A percentile compares a stretch with the other conserved stretches of the same genome.
Conservation (phyloP, 2,113 vertebrate genomes). For the Acanthochromis polyacanthus region DNA sequence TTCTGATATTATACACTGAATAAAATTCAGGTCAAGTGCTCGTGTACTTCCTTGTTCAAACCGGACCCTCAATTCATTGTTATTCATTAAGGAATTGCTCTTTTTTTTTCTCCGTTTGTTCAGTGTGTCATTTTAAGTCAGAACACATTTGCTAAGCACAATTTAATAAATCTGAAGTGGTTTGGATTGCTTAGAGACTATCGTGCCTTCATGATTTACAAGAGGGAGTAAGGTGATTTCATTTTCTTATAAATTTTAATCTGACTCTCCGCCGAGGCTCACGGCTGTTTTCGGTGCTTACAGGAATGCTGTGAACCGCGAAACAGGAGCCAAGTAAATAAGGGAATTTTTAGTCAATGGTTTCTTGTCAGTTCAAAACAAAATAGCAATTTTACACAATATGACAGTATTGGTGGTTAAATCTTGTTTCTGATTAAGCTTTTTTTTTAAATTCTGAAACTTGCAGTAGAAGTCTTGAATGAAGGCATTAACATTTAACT, state of each 20-base stretch:
- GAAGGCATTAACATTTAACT: too few species aligned
- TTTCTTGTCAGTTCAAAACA: too few species aligned
- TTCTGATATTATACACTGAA: constrained; percentile 13
- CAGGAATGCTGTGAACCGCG: not conserved
- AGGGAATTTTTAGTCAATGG: too few species aligned
- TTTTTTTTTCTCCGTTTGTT: constrained; percentile 6
- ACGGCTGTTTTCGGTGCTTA: constrained; percentile 15
- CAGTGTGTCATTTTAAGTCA: constrained; percentile 11
- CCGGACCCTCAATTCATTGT: constrained; percentile 21
- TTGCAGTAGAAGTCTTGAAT: too few species aligned
- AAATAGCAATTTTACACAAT: too few species aligned
- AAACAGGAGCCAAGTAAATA: not conserved
- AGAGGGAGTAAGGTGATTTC: constrained; percentile 44
- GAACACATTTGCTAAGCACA: not conserved
- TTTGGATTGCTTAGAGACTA: constrained; percentile 44
- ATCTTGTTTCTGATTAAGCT: too few species aligned
- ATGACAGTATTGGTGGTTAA: too few species aligned
- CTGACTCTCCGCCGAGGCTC: constrained; percentile 6
- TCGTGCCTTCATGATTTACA: constrained; percentile 36
- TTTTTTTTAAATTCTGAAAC: too few species aligned
- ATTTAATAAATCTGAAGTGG: constrained; percentile 45
- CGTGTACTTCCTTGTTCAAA: constrained; percentile 37
- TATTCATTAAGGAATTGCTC: constrained; percentile 24
- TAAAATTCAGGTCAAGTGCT: constrained; percentile 33
- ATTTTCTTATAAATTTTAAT: constrained; percentile 46